These are phyloP conservation scores for Drosophila parthenogenetica DNA, from an alignment of 2,888 invertebrate genomes.

Conservation along the genomic window DNA sequence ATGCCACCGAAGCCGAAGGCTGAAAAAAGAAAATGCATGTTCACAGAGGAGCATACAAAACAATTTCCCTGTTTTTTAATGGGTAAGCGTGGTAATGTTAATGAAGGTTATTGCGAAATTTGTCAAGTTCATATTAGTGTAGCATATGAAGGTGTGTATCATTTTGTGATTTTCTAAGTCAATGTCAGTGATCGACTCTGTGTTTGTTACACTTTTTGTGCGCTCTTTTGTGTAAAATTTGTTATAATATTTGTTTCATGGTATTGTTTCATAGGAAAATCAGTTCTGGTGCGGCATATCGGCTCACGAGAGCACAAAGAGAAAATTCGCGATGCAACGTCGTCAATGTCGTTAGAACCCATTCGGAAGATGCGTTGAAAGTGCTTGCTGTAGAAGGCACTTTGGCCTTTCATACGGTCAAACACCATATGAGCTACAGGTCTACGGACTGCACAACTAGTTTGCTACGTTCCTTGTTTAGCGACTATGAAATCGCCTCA, in stretches of 20 bases:
- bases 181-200: no score
- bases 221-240: no score
- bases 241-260: no score
- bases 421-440: constrained; percentile 5
- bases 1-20: no score
- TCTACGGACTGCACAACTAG: constrained; percentile 1
- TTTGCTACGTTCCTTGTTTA: constrained; percentile 1
- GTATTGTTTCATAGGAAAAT: no score
- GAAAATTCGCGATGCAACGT: not conserved
- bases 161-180: no score
- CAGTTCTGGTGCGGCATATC: no score
- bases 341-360: not conserved
- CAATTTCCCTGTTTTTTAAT: not conserved
- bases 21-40: no score
- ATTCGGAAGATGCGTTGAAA: constrained; percentile 1
- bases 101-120: not conserved
- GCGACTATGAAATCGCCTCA: not conserved
- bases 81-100: not conserved
- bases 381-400: constrained; percentile 1
- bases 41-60: not conserved
- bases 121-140: not conserved
- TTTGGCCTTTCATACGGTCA: not conserved
- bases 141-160: not conserved
- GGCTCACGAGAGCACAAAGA: no score
- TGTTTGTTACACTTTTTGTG: no score